Percentiles rank a stretch among this genome's conserved stretches.
Evolutionary conservation across 2,888 invertebrate species (phyloP).

Genomic region (Capitulum mitella): DNA sequence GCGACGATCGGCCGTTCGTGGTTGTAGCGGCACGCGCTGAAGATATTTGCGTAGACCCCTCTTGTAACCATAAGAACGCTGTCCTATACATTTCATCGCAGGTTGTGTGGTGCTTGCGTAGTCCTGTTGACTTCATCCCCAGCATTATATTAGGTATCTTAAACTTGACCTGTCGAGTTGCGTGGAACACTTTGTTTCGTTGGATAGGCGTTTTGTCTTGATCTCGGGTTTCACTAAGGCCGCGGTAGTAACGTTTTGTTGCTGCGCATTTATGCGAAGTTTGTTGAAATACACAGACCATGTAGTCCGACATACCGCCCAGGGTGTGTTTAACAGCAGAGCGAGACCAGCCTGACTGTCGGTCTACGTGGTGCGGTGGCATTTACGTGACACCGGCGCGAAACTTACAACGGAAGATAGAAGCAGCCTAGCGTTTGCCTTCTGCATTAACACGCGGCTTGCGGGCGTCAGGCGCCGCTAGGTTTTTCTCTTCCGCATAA

Average conservation of each 20-base stretch:
- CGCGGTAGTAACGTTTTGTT: background rate
- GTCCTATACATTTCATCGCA: background rate
- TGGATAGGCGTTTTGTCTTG: background rate
- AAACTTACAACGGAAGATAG: too few species aligned
- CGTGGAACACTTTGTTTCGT: conserved; percentile 12
- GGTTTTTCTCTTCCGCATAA: too few species aligned
- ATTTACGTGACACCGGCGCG: too few species aligned
- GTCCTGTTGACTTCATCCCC: conserved; percentile 2
- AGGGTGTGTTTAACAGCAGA: too few species aligned
- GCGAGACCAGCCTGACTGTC: too few species aligned
- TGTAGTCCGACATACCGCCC: background rate
- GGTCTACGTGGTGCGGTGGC: too few species aligned
- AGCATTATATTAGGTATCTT: background rate
- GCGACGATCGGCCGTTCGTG: too few species aligned
- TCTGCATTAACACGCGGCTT: too few species aligned
- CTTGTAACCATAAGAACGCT: background rate
- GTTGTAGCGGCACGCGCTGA: background rate
- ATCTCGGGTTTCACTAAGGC: background rate
- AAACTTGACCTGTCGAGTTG: background rate
- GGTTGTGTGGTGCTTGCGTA: background rate
- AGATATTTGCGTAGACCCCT: background rate
- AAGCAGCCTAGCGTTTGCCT: too few species aligned
- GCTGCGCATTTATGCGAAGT: background rate
- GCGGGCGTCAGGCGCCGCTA: too few species aligned
- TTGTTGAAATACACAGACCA: background rate